phyloP scores from a whole-genome alignment of 2,888 invertebrate genomes.

The Caenorhabditis wallacei region DNA sequence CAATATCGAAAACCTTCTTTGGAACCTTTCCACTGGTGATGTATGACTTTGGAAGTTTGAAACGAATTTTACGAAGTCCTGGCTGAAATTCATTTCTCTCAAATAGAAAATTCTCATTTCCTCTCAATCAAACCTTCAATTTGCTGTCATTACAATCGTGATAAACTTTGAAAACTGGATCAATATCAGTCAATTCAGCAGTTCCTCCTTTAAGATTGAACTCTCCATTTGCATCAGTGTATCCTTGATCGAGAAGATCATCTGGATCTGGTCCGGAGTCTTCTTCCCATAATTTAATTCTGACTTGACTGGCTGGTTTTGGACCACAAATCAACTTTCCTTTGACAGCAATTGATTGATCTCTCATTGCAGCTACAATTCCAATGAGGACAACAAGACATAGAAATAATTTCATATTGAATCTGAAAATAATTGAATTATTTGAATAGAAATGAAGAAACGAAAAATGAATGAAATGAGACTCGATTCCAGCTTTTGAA shows the following conservation, averaged over 20 bases:
- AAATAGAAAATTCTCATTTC: not conserved
- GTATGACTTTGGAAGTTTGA: conserved; percentile 71
- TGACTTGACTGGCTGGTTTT: conserved; percentile 70
- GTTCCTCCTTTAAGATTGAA: conserved; percentile 72
- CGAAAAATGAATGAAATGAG: not conserved
- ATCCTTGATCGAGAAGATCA: conserved; percentile 76
- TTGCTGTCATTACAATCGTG: conserved; percentile 75
- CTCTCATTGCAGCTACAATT: conserved; percentile 69
- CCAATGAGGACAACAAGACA: conserved; percentile 40
- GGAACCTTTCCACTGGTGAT: conserved; percentile 69
- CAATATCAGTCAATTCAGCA: conserved; percentile 75
- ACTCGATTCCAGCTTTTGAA: not conserved
- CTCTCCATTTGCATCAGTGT: conserved; percentile 71
- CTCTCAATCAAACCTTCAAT: conserved; percentile 62
- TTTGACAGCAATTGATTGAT: conserved; percentile 72
- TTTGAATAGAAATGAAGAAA: not conserved
- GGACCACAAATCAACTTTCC: conserved; percentile 72
- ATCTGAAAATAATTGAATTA: not conserved
- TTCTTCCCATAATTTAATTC: conserved; percentile 78
- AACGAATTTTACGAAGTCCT: conserved; percentile 68
- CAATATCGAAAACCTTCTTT: conserved; percentile 70
- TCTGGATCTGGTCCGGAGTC: conserved; percentile 76
- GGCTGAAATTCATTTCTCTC: conserved; percentile 55
- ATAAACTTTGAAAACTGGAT: conserved; percentile 75
- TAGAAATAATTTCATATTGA: conserved; percentile 12